Evolutionary conservation across 2,113 vertebrate genomes (phyloP).

Genomic region (Cynopterus brachyotis): DNA sequence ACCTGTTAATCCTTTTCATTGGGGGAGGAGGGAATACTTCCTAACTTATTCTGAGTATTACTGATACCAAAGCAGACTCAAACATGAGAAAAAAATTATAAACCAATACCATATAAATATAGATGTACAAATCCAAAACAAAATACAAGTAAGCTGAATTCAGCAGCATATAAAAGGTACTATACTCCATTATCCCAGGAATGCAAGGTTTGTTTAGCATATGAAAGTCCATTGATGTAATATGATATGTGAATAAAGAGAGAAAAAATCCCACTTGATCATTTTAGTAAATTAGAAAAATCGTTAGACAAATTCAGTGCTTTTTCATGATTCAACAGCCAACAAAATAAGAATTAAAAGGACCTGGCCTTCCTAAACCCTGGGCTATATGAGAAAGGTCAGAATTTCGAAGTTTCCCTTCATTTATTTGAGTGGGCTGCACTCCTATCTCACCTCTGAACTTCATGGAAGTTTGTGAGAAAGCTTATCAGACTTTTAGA

Average conservation of each 20-base stretch:
- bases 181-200: neutral
- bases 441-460: neutral
- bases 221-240: neutral
- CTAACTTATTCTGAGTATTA: neutral
- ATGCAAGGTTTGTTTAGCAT: neutral
- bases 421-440: neutral
- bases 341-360: neutral
- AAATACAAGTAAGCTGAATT: neutral
- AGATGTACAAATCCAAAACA: neutral
- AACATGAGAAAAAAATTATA: neutral
- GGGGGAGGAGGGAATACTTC: neutral
- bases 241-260: neutral
- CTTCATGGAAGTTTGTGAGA: neutral
- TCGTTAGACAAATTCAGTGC: neutral
- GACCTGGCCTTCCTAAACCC: neutral
- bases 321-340: neutral
- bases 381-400: neutral
- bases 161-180: too few species aligned
- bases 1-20: neutral
- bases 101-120: too few species aligned
- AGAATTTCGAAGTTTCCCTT: neutral
- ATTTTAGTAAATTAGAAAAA: neutral
- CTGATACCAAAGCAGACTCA: neutral
- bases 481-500: neutral
- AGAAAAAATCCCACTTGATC: too few species aligned